phyloP scores from a whole-genome alignment of 2,113 vertebrate genomes.

The Aldabrachelys gigantea region DNA sequence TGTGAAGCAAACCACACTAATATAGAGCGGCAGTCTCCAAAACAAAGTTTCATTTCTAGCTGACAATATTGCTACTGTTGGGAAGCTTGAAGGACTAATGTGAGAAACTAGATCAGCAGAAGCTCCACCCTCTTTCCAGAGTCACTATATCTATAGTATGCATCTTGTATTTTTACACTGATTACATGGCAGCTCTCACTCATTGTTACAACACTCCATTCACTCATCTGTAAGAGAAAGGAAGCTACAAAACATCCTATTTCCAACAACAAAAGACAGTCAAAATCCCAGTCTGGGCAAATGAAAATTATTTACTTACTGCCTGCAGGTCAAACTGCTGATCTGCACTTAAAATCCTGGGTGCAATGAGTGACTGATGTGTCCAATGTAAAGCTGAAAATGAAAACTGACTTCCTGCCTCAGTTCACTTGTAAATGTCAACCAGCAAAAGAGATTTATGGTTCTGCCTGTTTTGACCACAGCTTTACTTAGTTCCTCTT shows the following conservation, averaged over 20 bases:
- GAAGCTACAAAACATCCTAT: neutral
- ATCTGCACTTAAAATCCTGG: neutral
- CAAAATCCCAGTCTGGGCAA: neutral
- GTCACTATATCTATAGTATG: neutral
- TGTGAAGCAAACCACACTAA: constrained; percentile 17
- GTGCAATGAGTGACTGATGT: neutral
- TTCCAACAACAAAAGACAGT: neutral
- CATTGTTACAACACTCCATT: neutral
- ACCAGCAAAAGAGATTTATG: neutral
- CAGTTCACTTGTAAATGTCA: neutral
- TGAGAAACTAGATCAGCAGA: constrained; percentile 53
- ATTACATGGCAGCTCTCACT: constrained; percentile 2
- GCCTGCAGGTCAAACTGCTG: constrained; percentile 2
- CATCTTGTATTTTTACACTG: constrained; percentile 4
- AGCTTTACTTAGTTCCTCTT: constrained; percentile 40
- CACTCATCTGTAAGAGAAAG: neutral
- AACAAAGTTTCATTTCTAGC: constrained; percentile 23
- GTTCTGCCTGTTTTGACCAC: constrained; percentile 35
- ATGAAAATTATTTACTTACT: neutral
- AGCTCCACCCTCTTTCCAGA: constrained; percentile 51
- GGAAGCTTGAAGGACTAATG: constrained; percentile 45
- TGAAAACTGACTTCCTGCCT: neutral
- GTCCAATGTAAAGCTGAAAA: neutral
- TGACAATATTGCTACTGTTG: constrained; percentile 40
- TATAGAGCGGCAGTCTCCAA: constrained; percentile 20